Evolutionary conservation across 2,113 vertebrate species (phyloP).

Genomic region (Lepidothrix coronata): DNA sequence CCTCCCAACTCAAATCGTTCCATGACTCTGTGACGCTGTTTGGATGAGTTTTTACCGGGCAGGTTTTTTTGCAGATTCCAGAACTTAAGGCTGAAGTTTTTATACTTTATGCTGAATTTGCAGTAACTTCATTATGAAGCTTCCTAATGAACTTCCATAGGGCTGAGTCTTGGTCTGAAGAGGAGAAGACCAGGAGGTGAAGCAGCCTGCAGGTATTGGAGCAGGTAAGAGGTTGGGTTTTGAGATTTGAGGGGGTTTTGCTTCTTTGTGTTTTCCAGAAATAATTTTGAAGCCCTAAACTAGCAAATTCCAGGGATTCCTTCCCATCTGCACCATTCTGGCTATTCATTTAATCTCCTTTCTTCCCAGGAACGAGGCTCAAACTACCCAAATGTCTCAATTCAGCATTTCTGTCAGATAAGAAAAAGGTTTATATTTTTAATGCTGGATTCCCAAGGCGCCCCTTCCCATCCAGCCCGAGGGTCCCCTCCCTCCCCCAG

Average conservation of each 20-base stretch:
- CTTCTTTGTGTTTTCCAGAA: not conserved
- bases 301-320: not conserved
- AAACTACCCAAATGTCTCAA: not conserved
- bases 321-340: not conserved
- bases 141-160: not conserved
- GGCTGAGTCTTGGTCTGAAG: not conserved
- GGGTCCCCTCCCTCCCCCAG: not conserved
- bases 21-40: not conserved
- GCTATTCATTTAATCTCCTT: not conserved
- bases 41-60: not conserved
- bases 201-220: not conserved
- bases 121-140: not conserved
- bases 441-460: fast-evolving
- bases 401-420: not conserved
- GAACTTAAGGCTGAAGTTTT: not conserved
- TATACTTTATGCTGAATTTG: not conserved
- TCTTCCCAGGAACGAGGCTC: not conserved
- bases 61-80: not conserved
- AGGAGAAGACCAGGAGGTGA: not conserved
- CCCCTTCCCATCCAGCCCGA: not conserved
- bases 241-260: fast-evolving
- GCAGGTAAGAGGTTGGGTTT: not conserved
- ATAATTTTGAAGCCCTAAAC: not conserved
- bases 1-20: not conserved
- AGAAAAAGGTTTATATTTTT: not conserved